Base-by-base conservation (phyloP, 2,888 invertebrate species). In the Apamea sordens region DNA sequence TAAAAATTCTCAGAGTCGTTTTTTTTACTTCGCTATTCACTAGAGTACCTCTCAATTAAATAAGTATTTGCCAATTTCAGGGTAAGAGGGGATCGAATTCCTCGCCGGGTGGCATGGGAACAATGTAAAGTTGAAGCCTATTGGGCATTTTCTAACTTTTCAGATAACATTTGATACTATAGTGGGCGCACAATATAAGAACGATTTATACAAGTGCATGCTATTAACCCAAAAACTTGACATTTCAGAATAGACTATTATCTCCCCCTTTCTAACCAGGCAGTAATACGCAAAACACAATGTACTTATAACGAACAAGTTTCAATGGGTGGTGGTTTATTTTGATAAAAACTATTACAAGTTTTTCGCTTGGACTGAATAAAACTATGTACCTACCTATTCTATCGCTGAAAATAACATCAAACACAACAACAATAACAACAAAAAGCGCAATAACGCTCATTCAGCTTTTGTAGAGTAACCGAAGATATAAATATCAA, bases 211-310 rank as follows among this genome's bases (percentile, higher is more conserved):
- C 67, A 77, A 88, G 36, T 84, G 80, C 69, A 83, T 41, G 86
- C 77, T 81, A 86, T 88, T 88, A 89, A 88, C 88, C 88, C 78
- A 88, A 88, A 84, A 88, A 81, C 88, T 83, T 88, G 89, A 77
- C 89, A 88, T 88, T 88, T 89, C 81, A 67, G 61, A 76, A 80
- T 41, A 68, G 86, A 84, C 79, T 83, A 84, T 83, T 86, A 88
- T 80, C 77, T 73, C 64, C 80, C 89, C 88, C 88, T 73, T 85
- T 75, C 67, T 79, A 73, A 78, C 64, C 61, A 83, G 64, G 41
- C 76, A 72, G 63, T 77, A 64, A 70, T 63, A 61, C 75, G 78
- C 18, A 72, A 41, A 41, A 50, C 24, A 36, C 36, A 36, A n/a
- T n/a, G n/a, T 36, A 24, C 36, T 24, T 63, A 18, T 73, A 71